Evolutionary conservation across 2,797 vertebrate species (phyloP), one percentile per base, ranked within the genome.

Genomic region (Takifugu ocellatus): DNA sequence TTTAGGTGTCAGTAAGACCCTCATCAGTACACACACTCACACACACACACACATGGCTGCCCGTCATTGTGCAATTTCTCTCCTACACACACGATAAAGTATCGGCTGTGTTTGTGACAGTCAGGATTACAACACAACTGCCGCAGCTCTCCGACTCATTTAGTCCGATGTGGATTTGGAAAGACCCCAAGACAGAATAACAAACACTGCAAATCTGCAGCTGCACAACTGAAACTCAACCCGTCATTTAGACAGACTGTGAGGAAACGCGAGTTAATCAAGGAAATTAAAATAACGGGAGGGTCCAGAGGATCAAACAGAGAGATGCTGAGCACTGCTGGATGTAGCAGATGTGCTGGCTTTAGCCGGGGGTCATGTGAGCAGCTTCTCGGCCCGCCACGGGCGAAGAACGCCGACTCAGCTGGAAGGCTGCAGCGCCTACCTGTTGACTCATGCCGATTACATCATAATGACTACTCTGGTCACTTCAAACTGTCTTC

Each of bases 371-470:
- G 57, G 72, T 76, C 82, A 79, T 72, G 75, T 65, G 77, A 57
- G 63, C 63, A 26, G 57, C 36, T 71, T 81, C 72, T 63, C 66
- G 63, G 69, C 45, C 63, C 31, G 47, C 54, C 63, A 56, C 62
- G 36, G 75, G 56, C 39, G 3, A 54, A 77, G 66, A 84, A 57
- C 43, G 81, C 76, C 39, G 42, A 77, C 71, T 88, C 84, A 85
- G 84, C 83, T 72, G 69, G 74, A 73, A n/a, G 2, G 59, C 44
- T 73, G 67, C 63, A 74, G 75, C 72, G 63, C 58, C 75, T 81
- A 86, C 83, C 84, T 88, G 83, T 85, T 86, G 86, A 88, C 77
- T 88, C 87, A 90, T 27, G 1, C 46, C 29, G 67, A 77, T 86
- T 80, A 86, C 82, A 84, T 86, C 82, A 84, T 58, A 43, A 39